Evolutionary conservation across 2,888 invertebrate species (phyloP), one percentile per base, ranked within the genome.

Genomic region (Lymantria monacha): DNA sequence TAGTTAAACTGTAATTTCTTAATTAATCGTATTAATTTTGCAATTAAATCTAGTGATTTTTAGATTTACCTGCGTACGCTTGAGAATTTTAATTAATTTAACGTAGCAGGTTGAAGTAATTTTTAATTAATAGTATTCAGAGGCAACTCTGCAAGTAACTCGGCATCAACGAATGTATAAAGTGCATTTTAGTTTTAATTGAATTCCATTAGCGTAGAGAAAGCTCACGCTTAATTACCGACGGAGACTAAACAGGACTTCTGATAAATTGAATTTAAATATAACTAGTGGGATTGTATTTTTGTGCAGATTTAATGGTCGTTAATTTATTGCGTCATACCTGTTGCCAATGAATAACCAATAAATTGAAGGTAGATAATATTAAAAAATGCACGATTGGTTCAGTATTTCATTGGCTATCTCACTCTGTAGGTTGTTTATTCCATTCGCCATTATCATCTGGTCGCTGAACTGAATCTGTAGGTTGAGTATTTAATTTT

Each of bases 201-300:
- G 83, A 83, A 85, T 86, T 70, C 75, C 81, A 84, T 87, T 85
- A 83, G 75, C 78, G 81, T 81, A 81, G 79, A 79, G 78, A 83
- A 84, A 81, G 81, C 80, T 77, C 71, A 74, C 73, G 70, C 79
- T 86, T 84, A 84, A 85, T 85, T 86, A 79, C 80, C 69, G 69
- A 71, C 71, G 72, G 76, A 72, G 74, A 78, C 79, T 63, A 58
- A 61, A 70, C 70, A 72, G 49, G 61, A 61, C 55, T 63, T 56
- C 63, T 69, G 64, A 65, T 71, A 71, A 63, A 71, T 69, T 66
- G 63, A 49, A 53, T 59, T 69, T 62, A 52, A 59, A 59, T 51
- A 54, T 57, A 66, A 61, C 54, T 56, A 48, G 38, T 48, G 44
- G 49, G 30, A 51, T 61, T 48, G 54, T 51, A 51, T 45, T 53